Evolutionary conservation across 2,113 vertebrate genomes (phyloP), one percentile per base, ranked within the genome.

Genomic region (Cairina moschata): DNA sequence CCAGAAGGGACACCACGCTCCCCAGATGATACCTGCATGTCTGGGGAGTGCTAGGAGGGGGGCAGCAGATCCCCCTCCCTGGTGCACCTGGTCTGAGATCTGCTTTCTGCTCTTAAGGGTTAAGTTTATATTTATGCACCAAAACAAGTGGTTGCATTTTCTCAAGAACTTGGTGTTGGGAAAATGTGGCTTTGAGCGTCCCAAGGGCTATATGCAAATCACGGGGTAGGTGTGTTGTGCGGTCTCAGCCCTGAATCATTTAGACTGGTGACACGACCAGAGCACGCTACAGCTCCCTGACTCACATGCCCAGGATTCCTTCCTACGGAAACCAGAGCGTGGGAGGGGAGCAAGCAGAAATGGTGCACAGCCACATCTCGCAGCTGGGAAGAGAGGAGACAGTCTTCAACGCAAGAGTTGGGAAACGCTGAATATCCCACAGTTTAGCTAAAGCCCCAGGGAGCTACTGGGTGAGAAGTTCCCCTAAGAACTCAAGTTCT

Each of bases 261-360:
- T 83, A 23, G 62, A 13, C 91, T 76, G 83, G 89, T 79, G 93
- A 87, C 89, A 94, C 0, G 3, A 73, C 58, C 67, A 68, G 91
- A 82, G 78, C 0, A 1, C 0, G 2, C 94, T 77, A 8, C 5
- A 10, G 88, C 62, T 87, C 91, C 87, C 69, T 95, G 94, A 96
- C 94, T 95, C 96, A 95, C 89, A 96, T 4, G 80, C 40, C 68
- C 92, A 93, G 91, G 92, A 93, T 95, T 95, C 92, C 83, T 95
- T 83, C 88, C 95, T 67, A 4, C 1, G 73, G 93, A 96, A 93
- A 92, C 81, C 89, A 91, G 74, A 82, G 89, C 74, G 91, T 97
- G 93, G 96, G 94, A 95, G 83, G 83, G 34, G 69, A 91, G 84
- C 56, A 92, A 81, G 75, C 34, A 68, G 91, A 62, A 83, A 65